A percentile compares a stretch with the other conserved stretches of the same genome.
Conservation (phyloP, 2,888 invertebrate species). For the Aquatica leii region DNA sequence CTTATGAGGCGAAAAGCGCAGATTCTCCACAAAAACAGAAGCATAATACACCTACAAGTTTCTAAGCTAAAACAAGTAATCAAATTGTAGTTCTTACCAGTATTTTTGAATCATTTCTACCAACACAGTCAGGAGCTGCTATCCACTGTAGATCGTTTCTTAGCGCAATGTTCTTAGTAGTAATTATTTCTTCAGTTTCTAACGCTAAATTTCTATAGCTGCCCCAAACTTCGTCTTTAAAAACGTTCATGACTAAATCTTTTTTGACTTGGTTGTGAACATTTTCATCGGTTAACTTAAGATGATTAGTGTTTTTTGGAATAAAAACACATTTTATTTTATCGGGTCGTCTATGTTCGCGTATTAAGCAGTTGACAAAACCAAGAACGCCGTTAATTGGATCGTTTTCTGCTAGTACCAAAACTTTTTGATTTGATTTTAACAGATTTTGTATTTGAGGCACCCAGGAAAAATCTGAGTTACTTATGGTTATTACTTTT, state of each 20-base stretch:
- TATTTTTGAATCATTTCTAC: too few relatives aligned
- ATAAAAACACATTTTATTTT: conserved; percentile 69
- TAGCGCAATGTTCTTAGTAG: too few relatives aligned
- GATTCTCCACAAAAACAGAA: too few relatives aligned
- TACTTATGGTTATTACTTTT: too few relatives aligned
- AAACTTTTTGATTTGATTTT: background rate
- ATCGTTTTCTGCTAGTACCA: background rate
- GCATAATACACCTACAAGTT: too few relatives aligned
- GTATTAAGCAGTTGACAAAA: conserved; percentile 83
- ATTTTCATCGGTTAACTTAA: conserved; percentile 69
- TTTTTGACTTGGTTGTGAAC: conserved; percentile 72
- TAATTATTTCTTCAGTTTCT: conserved; percentile 44
- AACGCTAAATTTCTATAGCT: conserved; percentile 76
- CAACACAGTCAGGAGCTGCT: too few relatives aligned
- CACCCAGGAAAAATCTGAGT: background rate
- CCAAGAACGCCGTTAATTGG: conserved; percentile 68
- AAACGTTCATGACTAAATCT: conserved; percentile 82
- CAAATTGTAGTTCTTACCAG: too few relatives aligned
- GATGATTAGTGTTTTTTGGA: conserved; percentile 68
- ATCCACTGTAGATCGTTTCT: too few relatives aligned
- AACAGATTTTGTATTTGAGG: background rate
- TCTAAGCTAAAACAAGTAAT: too few relatives aligned
- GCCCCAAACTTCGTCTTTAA: conserved; percentile 64
- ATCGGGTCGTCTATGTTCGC: conserved; percentile 65
- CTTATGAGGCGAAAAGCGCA: too few relatives aligned